Evolutionary conservation across 2,888 invertebrate genomes (phyloP).

Genomic region (Hydriomena furcata): DNA sequence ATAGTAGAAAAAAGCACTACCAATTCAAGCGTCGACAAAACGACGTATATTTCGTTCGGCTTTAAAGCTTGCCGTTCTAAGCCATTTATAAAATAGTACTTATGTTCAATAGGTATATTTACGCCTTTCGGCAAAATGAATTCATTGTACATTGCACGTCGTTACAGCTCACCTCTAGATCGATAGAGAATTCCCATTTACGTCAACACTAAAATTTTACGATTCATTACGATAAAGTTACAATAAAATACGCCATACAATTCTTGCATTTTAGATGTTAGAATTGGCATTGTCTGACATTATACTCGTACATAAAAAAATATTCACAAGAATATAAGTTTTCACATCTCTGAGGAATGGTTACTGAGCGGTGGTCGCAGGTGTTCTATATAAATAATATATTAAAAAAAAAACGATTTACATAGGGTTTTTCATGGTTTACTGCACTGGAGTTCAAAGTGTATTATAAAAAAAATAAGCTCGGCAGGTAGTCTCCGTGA

Average conservation of each 20-base stretch:
- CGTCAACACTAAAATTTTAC: constrained; percentile 70
- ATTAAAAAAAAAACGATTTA: too few species aligned
- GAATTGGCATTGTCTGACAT: constrained; percentile 50
- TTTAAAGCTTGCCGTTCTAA: too few species aligned
- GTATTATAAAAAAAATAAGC: too few species aligned
- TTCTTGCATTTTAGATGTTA: constrained; percentile 54
- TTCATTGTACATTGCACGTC: constrained; percentile 38
- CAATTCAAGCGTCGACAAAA: too few species aligned
- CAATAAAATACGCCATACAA: constrained; percentile 63
- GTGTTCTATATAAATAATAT: not conserved
- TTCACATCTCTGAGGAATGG: not conserved
- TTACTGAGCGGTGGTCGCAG: not conserved
- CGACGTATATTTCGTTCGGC: too few species aligned
- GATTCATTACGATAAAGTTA: constrained; percentile 71
- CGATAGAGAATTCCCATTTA: constrained; percentile 63
- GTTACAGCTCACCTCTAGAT: constrained; percentile 47
- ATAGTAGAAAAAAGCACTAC: too few species aligned
- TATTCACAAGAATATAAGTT: not conserved
- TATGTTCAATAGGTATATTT: not conserved
- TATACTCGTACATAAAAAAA: too few species aligned
- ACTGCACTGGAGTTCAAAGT: too few species aligned
- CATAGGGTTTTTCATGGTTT: too few species aligned
- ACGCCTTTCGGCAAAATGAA: not conserved
- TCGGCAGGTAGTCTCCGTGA: too few species aligned
- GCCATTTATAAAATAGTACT: too few species aligned